A percentile compares a stretch with the other conserved stretches of the same genome.
Conservation (phyloP, 2,113 vertebrate genomes). For the Caracal caracal region DNA sequence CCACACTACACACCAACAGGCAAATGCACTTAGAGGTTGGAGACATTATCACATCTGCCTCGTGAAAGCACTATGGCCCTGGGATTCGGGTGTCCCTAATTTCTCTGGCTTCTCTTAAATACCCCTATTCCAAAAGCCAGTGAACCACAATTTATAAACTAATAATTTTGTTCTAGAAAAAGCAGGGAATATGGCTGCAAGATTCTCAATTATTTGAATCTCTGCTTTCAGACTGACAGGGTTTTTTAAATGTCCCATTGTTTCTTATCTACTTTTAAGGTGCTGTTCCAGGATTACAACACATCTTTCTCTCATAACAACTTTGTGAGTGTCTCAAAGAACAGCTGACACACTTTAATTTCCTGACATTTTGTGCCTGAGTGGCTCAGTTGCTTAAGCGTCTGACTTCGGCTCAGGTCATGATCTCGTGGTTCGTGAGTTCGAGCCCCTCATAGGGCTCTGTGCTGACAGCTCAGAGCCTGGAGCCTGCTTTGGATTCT, state of each 20-base stretch:
- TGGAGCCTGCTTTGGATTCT: too few species aligned
- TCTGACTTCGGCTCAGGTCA: too few species aligned
- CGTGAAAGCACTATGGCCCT: too few species aligned
- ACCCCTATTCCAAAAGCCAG: not conserved
- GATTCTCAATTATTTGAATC: not conserved
- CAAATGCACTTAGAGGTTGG: too few species aligned
- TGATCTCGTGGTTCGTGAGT: too few species aligned
- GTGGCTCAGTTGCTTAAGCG: too few species aligned
- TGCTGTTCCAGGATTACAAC: not conserved
- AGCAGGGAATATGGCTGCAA: not conserved
- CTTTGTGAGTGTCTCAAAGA: not conserved
- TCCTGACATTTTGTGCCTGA: not conserved
- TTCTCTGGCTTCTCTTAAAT: not conserved
- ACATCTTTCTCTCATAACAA: not conserved
- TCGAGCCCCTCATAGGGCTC: too few species aligned
- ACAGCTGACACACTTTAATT: not conserved
- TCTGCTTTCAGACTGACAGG: not conserved
- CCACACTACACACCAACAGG: rapidly evolving
- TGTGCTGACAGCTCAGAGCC: too few species aligned
- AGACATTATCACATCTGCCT: not conserved
- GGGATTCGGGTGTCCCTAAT: not conserved
- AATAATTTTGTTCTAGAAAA: not conserved
- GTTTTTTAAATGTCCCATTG: not conserved
- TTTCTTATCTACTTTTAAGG: not conserved
- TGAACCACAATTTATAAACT: not conserved